Conservation (phyloP, 2,797 vertebrate species). For the Pempheris klunzingeri region DNA sequence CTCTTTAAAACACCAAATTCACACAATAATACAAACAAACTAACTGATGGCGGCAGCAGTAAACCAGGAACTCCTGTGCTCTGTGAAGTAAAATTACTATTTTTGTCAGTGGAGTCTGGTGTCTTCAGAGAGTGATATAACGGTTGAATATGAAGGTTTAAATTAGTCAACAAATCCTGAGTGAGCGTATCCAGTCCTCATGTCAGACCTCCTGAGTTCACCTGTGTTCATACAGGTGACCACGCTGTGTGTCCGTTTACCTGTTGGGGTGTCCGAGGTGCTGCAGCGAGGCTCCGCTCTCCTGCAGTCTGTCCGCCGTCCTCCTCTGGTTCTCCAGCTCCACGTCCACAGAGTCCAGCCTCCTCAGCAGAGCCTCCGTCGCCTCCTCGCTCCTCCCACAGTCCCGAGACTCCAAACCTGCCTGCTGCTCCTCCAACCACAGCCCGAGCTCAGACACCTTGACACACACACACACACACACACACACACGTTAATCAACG, state of each 20-base stretch:
- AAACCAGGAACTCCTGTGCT: too few species aligned
- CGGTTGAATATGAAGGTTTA: too few species aligned
- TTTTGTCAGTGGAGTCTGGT: too few species aligned
- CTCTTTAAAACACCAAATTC: too few species aligned
- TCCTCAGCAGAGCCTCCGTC: conserved; percentile 84
- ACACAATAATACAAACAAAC: too few species aligned
- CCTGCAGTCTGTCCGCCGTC: conserved; percentile 80
- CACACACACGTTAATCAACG: neutral
- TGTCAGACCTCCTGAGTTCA: neutral
- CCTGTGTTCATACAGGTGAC: neutral
- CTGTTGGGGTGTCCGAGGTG: conserved; percentile 85
- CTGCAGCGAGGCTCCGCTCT: conserved; percentile 82
- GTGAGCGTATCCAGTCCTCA: neutral
- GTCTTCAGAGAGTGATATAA: too few species aligned
- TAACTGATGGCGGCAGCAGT: too few species aligned
- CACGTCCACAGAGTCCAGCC: conserved; percentile 86
- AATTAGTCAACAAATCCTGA: neutral
- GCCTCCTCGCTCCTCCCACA: conserved; percentile 88
- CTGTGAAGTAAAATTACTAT: too few species aligned
- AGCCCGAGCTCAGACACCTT: conserved; percentile 89
- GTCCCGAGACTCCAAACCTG: conserved; percentile 83
- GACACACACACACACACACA: conserved; percentile 10
- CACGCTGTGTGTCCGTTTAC: conserved; percentile 60
- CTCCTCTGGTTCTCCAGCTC: conserved; percentile 86
- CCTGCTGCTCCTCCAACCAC: conserved; percentile 87